Percentiles rank a stretch among this genome's conserved stretches.
Conservation (phyloP, 2,113 vertebrate species). For the Gulo gulo region DNA sequence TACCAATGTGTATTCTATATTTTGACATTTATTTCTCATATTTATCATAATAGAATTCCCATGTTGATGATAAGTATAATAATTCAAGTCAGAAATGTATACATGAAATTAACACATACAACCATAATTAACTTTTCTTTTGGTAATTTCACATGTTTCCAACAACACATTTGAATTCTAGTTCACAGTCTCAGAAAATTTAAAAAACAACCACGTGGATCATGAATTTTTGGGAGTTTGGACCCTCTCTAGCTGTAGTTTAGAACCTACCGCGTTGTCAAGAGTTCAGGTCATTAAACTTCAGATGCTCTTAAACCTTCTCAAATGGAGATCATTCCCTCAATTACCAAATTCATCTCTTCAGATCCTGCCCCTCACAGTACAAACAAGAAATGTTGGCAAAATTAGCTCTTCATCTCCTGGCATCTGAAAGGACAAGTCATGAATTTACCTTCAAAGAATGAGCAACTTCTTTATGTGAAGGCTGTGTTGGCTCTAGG, state of each 20-base stretch:
- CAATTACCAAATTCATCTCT: slow-evolving; percentile 55
- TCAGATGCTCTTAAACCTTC: slow-evolving; percentile 38
- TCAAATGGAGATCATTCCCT: slow-evolving; percentile 38
- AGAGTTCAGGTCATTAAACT: not conserved
- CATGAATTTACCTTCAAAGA: slow-evolving; percentile 49
- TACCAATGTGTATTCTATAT: not conserved
- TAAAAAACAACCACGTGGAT: not conserved
- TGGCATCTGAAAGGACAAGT: slow-evolving; percentile 38
- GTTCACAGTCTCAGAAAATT: not conserved
- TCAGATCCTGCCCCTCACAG: slow-evolving; percentile 43
- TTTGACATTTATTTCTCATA: not conserved
- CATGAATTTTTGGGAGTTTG: not conserved
- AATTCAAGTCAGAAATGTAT: not conserved
- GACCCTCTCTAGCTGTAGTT: not conserved
- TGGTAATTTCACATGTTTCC: not conserved
- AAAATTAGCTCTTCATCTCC: slow-evolving; percentile 30
- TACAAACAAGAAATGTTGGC: not conserved
- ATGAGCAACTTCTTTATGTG: slow-evolving; percentile 21
- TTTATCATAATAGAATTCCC: not conserved
- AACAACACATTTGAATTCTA: not conserved
- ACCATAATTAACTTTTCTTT: not conserved
- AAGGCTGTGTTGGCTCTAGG: not conserved
- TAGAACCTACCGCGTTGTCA: not conserved
- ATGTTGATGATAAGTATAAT: not conserved
- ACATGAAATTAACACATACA: not conserved